phyloP scores from a whole-genome alignment of 2,797 vertebrate species.

The Sebastes cheni region DNA sequence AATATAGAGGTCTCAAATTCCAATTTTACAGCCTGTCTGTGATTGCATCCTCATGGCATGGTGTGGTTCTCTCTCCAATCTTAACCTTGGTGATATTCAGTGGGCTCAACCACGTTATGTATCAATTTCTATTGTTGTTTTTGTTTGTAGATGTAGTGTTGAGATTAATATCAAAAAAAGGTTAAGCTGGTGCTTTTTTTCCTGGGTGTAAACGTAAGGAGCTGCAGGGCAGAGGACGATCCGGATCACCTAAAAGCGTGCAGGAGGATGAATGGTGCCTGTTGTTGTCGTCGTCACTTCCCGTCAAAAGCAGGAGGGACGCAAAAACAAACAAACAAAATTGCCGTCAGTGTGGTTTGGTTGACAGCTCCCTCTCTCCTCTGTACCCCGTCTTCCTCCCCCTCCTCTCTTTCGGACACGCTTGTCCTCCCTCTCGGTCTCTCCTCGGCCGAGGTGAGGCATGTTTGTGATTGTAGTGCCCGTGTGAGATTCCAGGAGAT shows the following conservation, averaged over 20 bases:
- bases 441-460: constrained; percentile 64
- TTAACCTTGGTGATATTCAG: constrained; percentile 44
- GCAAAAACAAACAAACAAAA: constrained; percentile 73
- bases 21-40: constrained; percentile 75
- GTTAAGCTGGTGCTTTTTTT: constrained; percentile 17
- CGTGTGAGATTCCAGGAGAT: constrained; percentile 83
- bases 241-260: constrained; percentile 20
- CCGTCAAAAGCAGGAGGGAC: constrained; percentile 26
- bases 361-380: constrained; percentile 57
- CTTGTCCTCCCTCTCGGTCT: constrained; percentile 20
- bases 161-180: constrained; percentile 5
- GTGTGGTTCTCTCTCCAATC: constrained; percentile 65
- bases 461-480: constrained; percentile 77
- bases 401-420: constrained; percentile 10
- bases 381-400: constrained; percentile 2
- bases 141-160: constrained; percentile 22
- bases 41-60: constrained; percentile 72
- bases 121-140: neutral
- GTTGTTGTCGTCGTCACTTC: constrained; percentile 28
- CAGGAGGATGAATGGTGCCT: constrained; percentile 9
- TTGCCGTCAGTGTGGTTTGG: constrained; percentile 61
- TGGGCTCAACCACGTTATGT: constrained; percentile 23
- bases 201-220: constrained; percentile 26
- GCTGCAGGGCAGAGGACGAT: constrained; percentile 50
- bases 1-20: constrained; percentile 83